phyloP scores from a whole-genome alignment of 2,888 invertebrate genomes.

The Harmothoe impar region DNA sequence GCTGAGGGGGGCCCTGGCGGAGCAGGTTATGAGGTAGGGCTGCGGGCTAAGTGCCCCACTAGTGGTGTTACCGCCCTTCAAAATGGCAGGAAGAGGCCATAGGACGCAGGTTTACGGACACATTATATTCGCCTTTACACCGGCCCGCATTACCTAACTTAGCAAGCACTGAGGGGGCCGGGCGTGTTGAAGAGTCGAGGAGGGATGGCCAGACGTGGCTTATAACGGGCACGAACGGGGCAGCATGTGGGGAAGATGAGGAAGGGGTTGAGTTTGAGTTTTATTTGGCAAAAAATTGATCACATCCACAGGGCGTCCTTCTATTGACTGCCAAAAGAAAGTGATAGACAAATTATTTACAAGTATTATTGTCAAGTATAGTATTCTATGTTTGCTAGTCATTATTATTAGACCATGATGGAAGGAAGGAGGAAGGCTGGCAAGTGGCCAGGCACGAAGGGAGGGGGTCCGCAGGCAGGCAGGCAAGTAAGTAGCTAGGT shows the following conservation, averaged over 20 bases:
- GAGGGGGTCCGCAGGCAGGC: too few species aligned
- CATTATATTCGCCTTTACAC: neutral
- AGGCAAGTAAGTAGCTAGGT: too few species aligned
- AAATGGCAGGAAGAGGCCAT: conserved; percentile 6
- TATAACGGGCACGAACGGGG: neutral
- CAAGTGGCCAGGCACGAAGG: too few species aligned
- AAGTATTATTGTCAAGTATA: too few species aligned
- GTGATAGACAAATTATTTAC: too few species aligned
- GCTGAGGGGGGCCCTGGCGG: neutral
- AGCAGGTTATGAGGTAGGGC: neutral
- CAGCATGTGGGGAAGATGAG: neutral
- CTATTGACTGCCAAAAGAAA: too few species aligned
- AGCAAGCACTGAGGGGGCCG: neutral
- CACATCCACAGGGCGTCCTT: too few species aligned
- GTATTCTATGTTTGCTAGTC: too few species aligned
- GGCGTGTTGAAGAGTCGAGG: neutral
- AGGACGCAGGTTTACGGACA: neutral
- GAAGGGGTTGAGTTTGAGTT: too few species aligned
- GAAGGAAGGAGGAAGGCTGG: too few species aligned
- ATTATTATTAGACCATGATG: too few species aligned
- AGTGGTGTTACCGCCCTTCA: neutral
- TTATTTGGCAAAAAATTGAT: too few species aligned
- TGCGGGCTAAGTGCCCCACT: neutral
- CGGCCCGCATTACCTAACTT: neutral
- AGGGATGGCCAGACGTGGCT: neutral